Conservation (phyloP, 2,113 vertebrate species). For the Hassar affinis region DNA sequence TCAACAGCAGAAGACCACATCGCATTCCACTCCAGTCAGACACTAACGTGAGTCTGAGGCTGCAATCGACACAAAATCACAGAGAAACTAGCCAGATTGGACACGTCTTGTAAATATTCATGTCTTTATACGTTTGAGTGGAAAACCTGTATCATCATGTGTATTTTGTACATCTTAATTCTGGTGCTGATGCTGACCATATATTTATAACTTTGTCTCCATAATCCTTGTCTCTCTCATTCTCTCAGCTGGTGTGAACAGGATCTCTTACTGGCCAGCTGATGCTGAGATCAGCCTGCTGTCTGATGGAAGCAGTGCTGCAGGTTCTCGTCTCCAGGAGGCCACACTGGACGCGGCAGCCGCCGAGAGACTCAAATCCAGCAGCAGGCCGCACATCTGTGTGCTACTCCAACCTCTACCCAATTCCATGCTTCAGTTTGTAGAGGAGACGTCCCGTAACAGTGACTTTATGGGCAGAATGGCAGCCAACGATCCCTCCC, state of each 20-base stretch:
- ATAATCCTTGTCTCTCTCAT: slow-evolving; percentile 47
- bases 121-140: neutral
- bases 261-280: slow-evolving; percentile 93
- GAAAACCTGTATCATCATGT: neutral
- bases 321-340: slow-evolving; percentile 68
- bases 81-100: neutral
- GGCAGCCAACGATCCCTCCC: slow-evolving; percentile 63
- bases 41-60: neutral
- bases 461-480: slow-evolving; percentile 86
- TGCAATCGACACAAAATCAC: neutral
- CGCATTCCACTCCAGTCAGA: neutral
- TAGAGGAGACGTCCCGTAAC: slow-evolving; percentile 81
- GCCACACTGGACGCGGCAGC: slow-evolving; percentile 84
- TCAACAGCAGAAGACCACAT: neutral
- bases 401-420: slow-evolving; percentile 83
- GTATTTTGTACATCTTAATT: neutral
- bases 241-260: slow-evolving; percentile 84
- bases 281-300: slow-evolving; percentile 90
- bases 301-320: slow-evolving; percentile 34
- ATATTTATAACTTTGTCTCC: neutral
- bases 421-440: slow-evolving; percentile 81
- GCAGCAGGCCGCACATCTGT: slow-evolving; percentile 85
- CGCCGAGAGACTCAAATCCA: slow-evolving; percentile 87
- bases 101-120: neutral
- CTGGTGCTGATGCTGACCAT: neutral